Percentiles rank a stretch among this genome's conserved stretches.
These are phyloP conservation scores for Lithobates pipiens DNA, from an alignment of 2,797 vertebrate species.

Conservation along the genomic window DNA sequence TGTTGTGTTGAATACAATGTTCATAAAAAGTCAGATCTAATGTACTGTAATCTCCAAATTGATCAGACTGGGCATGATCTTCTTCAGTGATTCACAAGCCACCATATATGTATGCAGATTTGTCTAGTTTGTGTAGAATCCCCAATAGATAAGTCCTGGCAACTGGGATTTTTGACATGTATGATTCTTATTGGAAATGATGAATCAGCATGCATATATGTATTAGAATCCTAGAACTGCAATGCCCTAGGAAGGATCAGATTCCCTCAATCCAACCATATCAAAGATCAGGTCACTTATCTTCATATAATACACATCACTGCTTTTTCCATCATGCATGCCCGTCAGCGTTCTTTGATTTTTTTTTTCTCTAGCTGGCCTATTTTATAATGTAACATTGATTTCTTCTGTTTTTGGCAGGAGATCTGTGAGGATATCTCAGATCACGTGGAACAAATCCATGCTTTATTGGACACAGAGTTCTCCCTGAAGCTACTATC, in stretches of 20 bases:
- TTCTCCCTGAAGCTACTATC: constrained; percentile 97
- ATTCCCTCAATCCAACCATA: neutral
- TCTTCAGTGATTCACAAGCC: too few relatives aligned
- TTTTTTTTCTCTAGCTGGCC: neutral
- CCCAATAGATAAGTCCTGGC: neutral
- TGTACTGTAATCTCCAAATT: too few relatives aligned
- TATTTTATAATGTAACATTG: constrained; percentile 14
- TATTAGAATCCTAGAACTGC: neutral
- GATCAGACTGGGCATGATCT: too few relatives aligned
- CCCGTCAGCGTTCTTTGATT: neutral
- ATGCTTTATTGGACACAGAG: constrained; percentile 94
- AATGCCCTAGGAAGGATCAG: neutral
- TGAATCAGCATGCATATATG: too few relatives aligned
- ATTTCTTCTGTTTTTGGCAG: constrained; percentile 69
- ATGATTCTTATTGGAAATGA: too few relatives aligned
- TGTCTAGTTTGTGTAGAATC: neutral
- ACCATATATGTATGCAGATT: too few relatives aligned
- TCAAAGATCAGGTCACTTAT: neutral
- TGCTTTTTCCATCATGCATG: neutral
- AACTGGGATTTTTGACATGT: neutral
- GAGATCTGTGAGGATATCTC: constrained; percentile 99
- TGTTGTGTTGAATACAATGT: too few relatives aligned
- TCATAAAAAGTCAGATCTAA: too few relatives aligned
- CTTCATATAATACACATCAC: neutral
- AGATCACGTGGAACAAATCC: constrained; percentile 98